Base-by-base conservation (phyloP, 2,888 invertebrate species). In the Tipula unca region DNA sequence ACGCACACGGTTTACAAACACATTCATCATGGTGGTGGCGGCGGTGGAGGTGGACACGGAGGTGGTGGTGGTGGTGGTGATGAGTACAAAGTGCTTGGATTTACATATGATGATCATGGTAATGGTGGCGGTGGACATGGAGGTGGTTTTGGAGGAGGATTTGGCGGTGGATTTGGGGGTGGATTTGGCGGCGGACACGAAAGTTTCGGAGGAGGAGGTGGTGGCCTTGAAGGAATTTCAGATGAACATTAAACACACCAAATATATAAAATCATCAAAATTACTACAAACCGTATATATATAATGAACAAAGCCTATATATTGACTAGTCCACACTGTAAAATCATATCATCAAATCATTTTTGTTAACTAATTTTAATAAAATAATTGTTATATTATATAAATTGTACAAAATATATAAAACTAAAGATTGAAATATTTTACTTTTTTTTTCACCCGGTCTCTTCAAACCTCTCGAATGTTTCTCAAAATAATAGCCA, bases 1-100 rank as follows among this genome's bases (percentile, higher is more conserved):
- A 95, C 95, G 85, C 95, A 95, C 89, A 96, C 95, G 82, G 93
- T 95, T 82, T 94, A 94, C 87, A 95, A 95, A 88, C 94, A 95
- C 89, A 91, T 95, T 32, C 94, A 94, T 88, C 94, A 94, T 88
- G 92, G 92, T 87, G 92, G 92, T 48, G 93, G 92, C 1, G 92
- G 90, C 82, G 91, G 92, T 84, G 85, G 86, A 10, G 88, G 88
- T n/a, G 91, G 86, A 35, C 88, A 88, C 36, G 90, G 92, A 32
- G 93, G 92, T 54, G 93, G 94, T 0, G 93, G 93, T 29, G 88
- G 88, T 42, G 90, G 92, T 35, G 93, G 92, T 69, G 94, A 94
- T 88, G 93, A 93, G 88, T 94, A 93, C 89, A 94, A 94, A 88
- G 94, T 94, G 0, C 92, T 94, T 4, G 94, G 94, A 3, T 94